Evolutionary conservation across 2,888 invertebrate species (phyloP).

Genomic region (Melanophora roralis): DNA sequence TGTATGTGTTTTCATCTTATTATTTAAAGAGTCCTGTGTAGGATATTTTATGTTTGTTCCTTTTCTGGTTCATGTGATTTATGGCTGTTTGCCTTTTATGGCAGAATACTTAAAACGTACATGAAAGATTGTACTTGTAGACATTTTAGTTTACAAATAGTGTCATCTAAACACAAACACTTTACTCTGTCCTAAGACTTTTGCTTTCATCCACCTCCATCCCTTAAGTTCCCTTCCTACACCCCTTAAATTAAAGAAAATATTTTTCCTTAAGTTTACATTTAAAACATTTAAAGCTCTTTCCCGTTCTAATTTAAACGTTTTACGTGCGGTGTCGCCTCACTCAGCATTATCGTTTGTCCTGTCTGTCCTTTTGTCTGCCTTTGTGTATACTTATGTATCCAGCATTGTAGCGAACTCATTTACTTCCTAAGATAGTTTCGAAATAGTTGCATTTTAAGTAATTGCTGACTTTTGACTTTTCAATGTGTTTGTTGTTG

Average conservation of each 20-base stretch:
- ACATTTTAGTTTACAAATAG: conserved; percentile 49
- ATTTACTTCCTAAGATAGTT: conserved; percentile 47
- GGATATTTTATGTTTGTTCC: neutral
- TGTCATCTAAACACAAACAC: conserved; percentile 42
- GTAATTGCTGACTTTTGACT: conserved; percentile 62
- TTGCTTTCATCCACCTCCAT: neutral
- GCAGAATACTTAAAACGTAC: conserved; percentile 48
- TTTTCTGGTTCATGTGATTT: conserved; percentile 51
- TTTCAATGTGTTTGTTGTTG: conserved; percentile 23
- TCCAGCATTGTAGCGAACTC: conserved; percentile 12
- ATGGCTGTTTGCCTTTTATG: conserved; percentile 58
- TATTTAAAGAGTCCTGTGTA: conserved; percentile 32
- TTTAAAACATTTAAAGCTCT: conserved; percentile 29
- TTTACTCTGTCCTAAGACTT: neutral
- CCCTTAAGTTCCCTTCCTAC: neutral
- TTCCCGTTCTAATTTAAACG: neutral
- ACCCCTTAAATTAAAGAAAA: conserved; percentile 20
- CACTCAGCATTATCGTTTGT: conserved; percentile 38
- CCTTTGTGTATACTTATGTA: neutral
- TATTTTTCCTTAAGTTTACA: conserved; percentile 5
- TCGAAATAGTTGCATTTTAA: conserved; percentile 51
- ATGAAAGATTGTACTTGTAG: conserved; percentile 29
- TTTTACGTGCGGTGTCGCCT: conserved; percentile 25
- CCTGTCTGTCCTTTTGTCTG: neutral
- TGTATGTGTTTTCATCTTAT: too few species aligned